These are phyloP conservation scores for Poliocrania exsul DNA, from an alignment of 2,797 vertebrate species.

Conservation along the genomic window DNA sequence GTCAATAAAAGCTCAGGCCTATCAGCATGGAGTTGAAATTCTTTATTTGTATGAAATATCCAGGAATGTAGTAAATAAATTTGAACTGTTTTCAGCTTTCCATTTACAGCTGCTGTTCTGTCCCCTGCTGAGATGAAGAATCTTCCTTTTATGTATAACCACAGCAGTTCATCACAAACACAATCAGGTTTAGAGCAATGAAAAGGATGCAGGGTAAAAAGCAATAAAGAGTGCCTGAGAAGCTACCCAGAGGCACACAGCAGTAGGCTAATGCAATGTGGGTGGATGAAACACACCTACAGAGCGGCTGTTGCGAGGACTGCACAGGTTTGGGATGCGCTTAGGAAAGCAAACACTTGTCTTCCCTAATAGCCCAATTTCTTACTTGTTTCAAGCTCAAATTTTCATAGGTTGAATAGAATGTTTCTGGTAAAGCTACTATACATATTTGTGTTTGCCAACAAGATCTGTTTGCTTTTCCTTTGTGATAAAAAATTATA, in stretches of 20 bases:
- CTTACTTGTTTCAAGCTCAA: background rate
- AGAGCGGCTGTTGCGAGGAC: background rate
- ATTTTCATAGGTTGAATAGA: background rate
- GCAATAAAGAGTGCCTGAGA: background rate
- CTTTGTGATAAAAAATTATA: background rate
- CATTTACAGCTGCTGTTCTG: background rate
- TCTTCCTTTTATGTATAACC: background rate
- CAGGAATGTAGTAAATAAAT: accelerated
- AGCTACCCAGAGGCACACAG: background rate
- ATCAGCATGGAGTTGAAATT: background rate
- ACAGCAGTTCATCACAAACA: background rate
- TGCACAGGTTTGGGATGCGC: background rate
- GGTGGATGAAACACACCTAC: background rate
- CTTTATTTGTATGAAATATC: background rate
- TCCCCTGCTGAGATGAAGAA: background rate
- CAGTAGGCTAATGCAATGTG: background rate
- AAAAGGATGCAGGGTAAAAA: background rate
- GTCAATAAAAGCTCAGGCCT: background rate
- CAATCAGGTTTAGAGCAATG: background rate
- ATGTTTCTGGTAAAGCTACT: background rate
- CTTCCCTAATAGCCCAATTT: background rate
- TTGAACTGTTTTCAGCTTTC: background rate
- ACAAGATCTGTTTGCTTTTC: background rate
- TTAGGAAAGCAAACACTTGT: background rate
- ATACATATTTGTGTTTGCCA: background rate